These are phyloP conservation scores for Copidosoma floridanum DNA, from an alignment of 1,140 invertebrate genomes.

Conservation along the genomic window DNA sequence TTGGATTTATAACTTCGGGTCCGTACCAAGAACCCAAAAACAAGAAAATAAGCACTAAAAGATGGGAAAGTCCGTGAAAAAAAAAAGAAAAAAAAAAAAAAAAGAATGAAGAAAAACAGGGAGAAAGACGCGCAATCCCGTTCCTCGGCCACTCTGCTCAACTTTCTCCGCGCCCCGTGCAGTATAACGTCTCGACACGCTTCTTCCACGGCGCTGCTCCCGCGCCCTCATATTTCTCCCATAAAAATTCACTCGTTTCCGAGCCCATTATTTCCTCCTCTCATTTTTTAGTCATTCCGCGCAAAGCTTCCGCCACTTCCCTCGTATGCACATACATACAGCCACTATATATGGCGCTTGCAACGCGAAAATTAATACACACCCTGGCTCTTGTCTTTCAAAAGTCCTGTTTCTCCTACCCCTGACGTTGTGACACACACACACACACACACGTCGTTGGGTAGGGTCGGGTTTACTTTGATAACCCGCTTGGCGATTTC, in stretches of 20 bases:
- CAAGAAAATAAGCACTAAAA: too few relatives aligned
- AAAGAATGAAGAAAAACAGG: neutral
- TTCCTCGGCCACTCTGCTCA: too few relatives aligned
- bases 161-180: neutral
- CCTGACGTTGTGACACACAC: too few relatives aligned
- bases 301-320: neutral
- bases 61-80: too few relatives aligned
- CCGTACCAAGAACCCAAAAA: too few relatives aligned
- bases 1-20: too few relatives aligned
- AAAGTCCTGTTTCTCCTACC: too few relatives aligned
- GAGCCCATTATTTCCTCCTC: slow-evolving; percentile 16
- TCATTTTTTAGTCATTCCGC: slow-evolving; percentile 9
- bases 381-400: neutral
- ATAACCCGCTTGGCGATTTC: too few relatives aligned
- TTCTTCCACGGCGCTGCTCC: neutral
- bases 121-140: too few relatives aligned
- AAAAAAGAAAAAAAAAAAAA: neutral
- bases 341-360: neutral
- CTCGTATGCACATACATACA: neutral
- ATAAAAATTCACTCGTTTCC: slow-evolving; percentile 25
- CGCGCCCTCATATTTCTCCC: slow-evolving; percentile 5
- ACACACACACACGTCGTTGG: too few relatives aligned
- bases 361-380: slow-evolving; percentile 1
- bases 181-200: neutral
- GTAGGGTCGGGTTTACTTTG: too few relatives aligned